phyloP scores from a whole-genome alignment of 2,888 invertebrate genomes.

The Dorcus hopei region DNA sequence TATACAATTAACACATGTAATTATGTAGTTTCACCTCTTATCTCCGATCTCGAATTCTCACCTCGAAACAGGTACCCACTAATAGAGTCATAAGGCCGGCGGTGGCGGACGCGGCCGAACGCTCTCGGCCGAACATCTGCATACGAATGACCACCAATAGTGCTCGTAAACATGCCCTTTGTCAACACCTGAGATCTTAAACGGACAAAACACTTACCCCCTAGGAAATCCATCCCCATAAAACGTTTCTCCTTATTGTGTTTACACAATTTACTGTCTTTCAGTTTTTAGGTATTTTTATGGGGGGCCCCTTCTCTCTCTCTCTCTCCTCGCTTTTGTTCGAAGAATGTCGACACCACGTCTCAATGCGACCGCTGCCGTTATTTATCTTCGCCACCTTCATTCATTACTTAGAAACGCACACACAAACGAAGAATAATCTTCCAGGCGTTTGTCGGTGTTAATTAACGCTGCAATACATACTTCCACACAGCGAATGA shows the following conservation, averaged over 20 bases:
- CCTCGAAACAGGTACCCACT: slow-evolving; percentile 25
- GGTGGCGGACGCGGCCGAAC: slow-evolving; percentile 19
- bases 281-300: slow-evolving; percentile 12
- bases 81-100: slow-evolving; percentile 39
- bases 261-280: slow-evolving; percentile 44
- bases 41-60: slow-evolving; percentile 23
- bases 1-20: slow-evolving; percentile 20
- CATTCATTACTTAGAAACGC: background rate
- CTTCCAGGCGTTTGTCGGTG: too few species aligned
- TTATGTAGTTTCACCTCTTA: slow-evolving; percentile 16
- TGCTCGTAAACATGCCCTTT: slow-evolving; percentile 44
- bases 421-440: background rate
- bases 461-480: too few species aligned
- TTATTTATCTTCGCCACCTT: background rate
- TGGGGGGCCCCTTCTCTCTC: background rate
- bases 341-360: background rate
- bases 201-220: slow-evolving; percentile 33
- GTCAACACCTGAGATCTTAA: slow-evolving; percentile 42
- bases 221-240: slow-evolving; percentile 40
- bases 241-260: slow-evolving; percentile 46
- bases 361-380: slow-evolving; percentile 1
- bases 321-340: background rate
- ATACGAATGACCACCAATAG: slow-evolving; percentile 39
- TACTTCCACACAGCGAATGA: too few species aligned
- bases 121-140: slow-evolving; percentile 32